A percentile compares a stretch with the other conserved stretches of the same genome.
phyloP scores from a whole-genome alignment of 2,113 vertebrate species.

The Lophura nycthemera region DNA sequence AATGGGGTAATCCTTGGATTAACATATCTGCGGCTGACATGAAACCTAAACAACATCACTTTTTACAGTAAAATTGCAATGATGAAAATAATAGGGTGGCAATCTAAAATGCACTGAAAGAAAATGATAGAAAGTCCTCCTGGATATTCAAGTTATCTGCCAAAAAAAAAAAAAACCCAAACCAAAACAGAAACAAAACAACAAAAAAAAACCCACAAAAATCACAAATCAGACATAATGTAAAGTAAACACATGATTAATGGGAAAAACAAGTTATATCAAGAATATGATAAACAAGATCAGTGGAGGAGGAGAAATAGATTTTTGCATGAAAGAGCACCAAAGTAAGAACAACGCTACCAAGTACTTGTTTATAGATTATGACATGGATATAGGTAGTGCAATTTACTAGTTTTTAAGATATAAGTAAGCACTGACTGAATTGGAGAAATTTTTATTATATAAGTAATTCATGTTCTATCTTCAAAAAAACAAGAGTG shows the following conservation, averaged over 20 bases:
- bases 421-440: not conserved
- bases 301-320: not conserved
- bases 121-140: not conserved
- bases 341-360: not conserved
- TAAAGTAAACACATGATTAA: not conserved
- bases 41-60: not conserved
- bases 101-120: not conserved
- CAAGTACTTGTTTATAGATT: not conserved
- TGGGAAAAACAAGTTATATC: not conserved
- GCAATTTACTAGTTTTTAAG: not conserved
- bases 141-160: not conserved
- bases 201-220: not conserved
- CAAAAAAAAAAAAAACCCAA: not conserved
- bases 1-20: slow-evolving; percentile 19
- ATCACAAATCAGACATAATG: not conserved
- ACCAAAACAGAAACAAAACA: not conserved
- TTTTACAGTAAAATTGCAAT: not conserved
- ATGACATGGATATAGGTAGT: not conserved
- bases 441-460: not conserved
- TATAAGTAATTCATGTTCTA: not conserved
- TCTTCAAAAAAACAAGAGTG: not conserved
- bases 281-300: not conserved
- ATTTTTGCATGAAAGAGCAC: not conserved
- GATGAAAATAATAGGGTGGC: not conserved
- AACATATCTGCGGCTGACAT: not conserved